A percentile compares a stretch with the other conserved stretches of the same genome.
phyloP scores from a whole-genome alignment of 1,140 invertebrate genomes.

The Copidosoma floridanum region DNA sequence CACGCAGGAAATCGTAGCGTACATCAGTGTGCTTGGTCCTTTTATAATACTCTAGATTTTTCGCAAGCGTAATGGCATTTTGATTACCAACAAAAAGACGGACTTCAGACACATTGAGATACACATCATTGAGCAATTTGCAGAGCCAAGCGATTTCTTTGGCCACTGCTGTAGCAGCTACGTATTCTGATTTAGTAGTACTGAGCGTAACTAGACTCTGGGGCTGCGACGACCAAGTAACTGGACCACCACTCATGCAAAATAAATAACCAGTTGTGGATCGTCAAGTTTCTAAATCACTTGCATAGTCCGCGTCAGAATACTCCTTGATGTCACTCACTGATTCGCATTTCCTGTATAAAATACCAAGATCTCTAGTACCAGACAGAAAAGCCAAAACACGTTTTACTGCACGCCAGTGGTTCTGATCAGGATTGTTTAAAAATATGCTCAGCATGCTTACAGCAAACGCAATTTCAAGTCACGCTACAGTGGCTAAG shows the following conservation, averaged over 20 bases:
- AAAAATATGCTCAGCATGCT: slow-evolving; percentile 5
- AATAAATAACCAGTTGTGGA: background rate
- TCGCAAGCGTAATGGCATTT: no score
- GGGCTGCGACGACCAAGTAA: background rate
- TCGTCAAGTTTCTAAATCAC: background rate
- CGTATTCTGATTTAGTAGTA: slow-evolving; percentile 28
- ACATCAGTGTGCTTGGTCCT: no score
- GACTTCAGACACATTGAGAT: background rate
- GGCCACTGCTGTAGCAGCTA: slow-evolving; percentile 8
- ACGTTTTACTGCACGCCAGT: slow-evolving; percentile 26
- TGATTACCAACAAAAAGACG: slow-evolving; percentile 10
- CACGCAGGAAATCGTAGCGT: no score
- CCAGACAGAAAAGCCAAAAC: slow-evolving; percentile 23
- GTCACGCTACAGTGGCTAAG: background rate
- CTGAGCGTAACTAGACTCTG: slow-evolving; percentile 19
- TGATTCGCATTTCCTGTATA: background rate
- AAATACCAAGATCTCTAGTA: slow-evolving; percentile 6
- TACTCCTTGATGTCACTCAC: background rate
- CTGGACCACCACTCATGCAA: background rate
- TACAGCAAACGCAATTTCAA: slow-evolving; percentile 13
- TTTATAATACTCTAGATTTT: no score
- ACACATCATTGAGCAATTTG: slow-evolving; percentile 7
- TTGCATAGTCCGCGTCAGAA: slow-evolving; percentile 1
- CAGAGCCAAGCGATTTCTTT: slow-evolving; percentile 25
- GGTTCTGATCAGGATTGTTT: background rate